Evolutionary conservation across 2,113 vertebrate genomes (phyloP), one percentile per base, ranked within the genome.

Genomic region (Mirza zaza): DNA sequence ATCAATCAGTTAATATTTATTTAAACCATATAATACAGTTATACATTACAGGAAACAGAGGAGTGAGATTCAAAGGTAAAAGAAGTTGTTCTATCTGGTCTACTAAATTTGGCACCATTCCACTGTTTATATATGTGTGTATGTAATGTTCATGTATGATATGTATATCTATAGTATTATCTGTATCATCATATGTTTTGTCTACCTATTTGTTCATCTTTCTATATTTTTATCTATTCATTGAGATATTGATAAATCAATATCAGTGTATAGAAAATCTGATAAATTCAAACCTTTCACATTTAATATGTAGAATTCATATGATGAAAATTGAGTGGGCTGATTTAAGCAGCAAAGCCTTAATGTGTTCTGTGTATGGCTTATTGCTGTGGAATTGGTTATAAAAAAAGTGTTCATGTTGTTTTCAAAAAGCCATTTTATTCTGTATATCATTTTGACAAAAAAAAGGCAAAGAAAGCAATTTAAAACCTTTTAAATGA

Each of bases 401-500:
- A 48, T 50, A 75, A 83, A 88, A 81, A 94, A 89, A 29, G n/a
- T 39, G 15, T 9, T 84, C 84, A 79, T 70, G 83, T 73, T 96
- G 94, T 96, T 93, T 95, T 95, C 70, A 14, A 94, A 94, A 95
- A 96, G 81, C 15, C 55, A 59, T 85, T 97, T 87, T 97, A 80
- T 77, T 90, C 80, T 95, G 7, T 89, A 34, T 95, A 80, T 23
- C 90, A 25, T 95, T 95, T 84, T 90, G 65, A 93, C 50, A 42
- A 42, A 14, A 45, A 91, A 93, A 91, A 63, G 2, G 29, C 3
- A 90, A 75, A 76, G 45, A 83, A 91, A 96, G 61, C 83, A 95
- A 95, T 97, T 98, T 80, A 91, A 95, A 97, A 90, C 75, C 82
- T 96, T 97, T 94, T 96, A 93, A 97, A 93, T 94, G 92, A 87